These are phyloP conservation scores for Sciaenops ocellatus DNA, from an alignment of 2,797 vertebrate species.

Conservation along the genomic window DNA sequence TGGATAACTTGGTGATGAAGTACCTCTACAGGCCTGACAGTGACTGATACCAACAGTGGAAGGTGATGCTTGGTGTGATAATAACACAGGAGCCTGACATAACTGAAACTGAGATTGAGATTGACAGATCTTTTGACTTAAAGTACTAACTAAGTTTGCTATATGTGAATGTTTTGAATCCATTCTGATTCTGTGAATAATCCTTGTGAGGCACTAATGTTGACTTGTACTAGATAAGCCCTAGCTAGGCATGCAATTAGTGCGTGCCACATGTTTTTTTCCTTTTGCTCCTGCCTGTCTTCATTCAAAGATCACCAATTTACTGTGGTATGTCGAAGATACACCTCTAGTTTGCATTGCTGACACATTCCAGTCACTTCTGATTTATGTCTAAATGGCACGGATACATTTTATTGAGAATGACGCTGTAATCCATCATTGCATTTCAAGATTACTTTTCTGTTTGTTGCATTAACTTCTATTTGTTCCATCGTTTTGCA, in stretches of 20 bases:
- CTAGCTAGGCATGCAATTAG: constrained; percentile 9
- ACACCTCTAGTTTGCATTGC: constrained; percentile 8
- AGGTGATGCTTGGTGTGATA: constrained; percentile 88
- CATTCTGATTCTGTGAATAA: constrained; percentile 9
- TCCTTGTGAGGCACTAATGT: constrained; percentile 11
- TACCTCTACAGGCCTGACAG: constrained; percentile 97
- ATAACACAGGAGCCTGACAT: constrained; percentile 71
- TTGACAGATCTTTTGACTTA: constrained; percentile 17
- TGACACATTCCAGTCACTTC: constrained; percentile 20
- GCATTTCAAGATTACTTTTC: constrained; percentile 14
- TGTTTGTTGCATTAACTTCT: constrained; percentile 4
- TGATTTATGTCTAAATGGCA: constrained; percentile 33
- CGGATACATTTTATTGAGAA: constrained; percentile 5
- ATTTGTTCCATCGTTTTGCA: constrained; percentile 10
- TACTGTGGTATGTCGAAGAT: background rate
- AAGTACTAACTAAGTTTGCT: constrained; percentile 56
- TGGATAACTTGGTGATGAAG: constrained; percentile 97
- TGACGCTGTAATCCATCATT: constrained; percentile 17
- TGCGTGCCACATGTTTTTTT: background rate
- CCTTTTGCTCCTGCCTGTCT: constrained; percentile 15
- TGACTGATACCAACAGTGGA: constrained; percentile 88
- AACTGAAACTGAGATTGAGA: constrained; percentile 2
- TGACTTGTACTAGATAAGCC: constrained; percentile 1
- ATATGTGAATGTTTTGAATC: constrained; percentile 15
- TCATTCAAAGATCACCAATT: constrained; percentile 10